phyloP scores from a whole-genome alignment of 2,113 vertebrate genomes.

The Cebidichthys violaceus region DNA sequence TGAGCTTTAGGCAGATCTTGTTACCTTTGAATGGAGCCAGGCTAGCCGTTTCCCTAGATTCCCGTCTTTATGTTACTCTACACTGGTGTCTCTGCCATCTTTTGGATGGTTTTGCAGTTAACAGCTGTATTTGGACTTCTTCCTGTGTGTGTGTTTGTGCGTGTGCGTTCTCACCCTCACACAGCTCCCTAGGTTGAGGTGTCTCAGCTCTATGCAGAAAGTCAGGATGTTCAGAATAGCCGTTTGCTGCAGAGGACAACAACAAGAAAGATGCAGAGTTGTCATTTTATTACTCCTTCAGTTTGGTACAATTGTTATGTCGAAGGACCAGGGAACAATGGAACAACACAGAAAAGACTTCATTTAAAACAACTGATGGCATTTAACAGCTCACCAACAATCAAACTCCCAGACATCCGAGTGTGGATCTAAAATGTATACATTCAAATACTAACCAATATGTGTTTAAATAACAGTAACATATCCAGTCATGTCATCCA shows the following conservation, averaged over 20 bases:
- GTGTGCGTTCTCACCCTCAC: slow-evolving; percentile 89
- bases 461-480: slow-evolving; percentile 8
- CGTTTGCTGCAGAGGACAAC: slow-evolving; percentile 89
- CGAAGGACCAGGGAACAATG: background rate
- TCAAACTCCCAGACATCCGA: background rate
- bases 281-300: background rate
- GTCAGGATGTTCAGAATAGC: slow-evolving; percentile 96
- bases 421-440: background rate
- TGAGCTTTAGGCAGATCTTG: background rate
- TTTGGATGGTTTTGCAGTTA: slow-evolving; percentile 23
- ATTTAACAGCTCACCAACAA: slow-evolving; percentile 11
- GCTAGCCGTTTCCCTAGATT: background rate
- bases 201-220: slow-evolving; percentile 94
- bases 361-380: background rate
- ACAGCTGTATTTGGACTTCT: slow-evolving; percentile 26
- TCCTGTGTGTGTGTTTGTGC: slow-evolving; percentile 1
- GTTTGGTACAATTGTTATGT: background rate
- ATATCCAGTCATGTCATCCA: slow-evolving; percentile 20
- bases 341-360: background rate
- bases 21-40: background rate
- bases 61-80: background rate
- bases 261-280: slow-evolving; percentile 35
- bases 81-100: slow-evolving; percentile 19
- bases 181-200: slow-evolving; percentile 97
- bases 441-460: slow-evolving; percentile 12